Conservation (phyloP, 2,113 vertebrate genomes). For the Lepus timidus region DNA sequence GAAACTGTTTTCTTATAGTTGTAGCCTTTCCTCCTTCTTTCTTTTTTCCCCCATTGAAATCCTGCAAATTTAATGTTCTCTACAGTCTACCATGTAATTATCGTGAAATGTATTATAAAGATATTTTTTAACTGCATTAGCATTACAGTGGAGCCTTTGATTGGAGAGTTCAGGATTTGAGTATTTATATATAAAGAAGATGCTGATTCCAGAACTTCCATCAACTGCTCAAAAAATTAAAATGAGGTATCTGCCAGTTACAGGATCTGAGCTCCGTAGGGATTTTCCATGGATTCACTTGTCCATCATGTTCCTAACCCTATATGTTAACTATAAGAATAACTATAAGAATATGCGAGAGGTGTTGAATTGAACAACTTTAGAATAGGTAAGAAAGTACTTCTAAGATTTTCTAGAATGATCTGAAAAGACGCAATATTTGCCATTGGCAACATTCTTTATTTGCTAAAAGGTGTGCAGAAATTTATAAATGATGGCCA, state of each 20-base stretch:
- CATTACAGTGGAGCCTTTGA: conserved; percentile 65
- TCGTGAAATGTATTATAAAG: conserved; percentile 69
- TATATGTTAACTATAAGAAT: neutral
- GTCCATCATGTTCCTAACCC: conserved; percentile 39
- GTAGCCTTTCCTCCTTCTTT: conserved; percentile 48
- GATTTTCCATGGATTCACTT: conserved; percentile 60
- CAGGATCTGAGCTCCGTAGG: conserved; percentile 57
- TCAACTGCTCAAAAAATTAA: conserved; percentile 72
- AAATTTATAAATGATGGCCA: conserved; percentile 21
- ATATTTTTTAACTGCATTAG: conserved; percentile 58
- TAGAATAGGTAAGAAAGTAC: conserved; percentile 46
- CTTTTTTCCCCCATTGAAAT: conserved; percentile 34
- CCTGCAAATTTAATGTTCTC: neutral
- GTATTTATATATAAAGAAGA: conserved; percentile 67
- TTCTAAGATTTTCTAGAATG: conserved; percentile 28
- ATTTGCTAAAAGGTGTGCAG: neutral
- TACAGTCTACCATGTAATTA: conserved; percentile 58
- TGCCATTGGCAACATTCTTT: conserved; percentile 37
- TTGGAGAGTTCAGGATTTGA: conserved; percentile 74
- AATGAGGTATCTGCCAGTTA: conserved; percentile 65
- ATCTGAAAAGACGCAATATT: conserved; percentile 27
- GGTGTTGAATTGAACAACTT: conserved; percentile 13
- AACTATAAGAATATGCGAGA: conserved; percentile 34
- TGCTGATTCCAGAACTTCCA: conserved; percentile 65
- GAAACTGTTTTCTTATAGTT: conserved; percentile 57